A percentile compares a stretch with the other conserved stretches of the same genome.
phyloP scores from a whole-genome alignment of 30 jellyfish, hydroid and myxozoan species.

The Aurelia aurita region DNA sequence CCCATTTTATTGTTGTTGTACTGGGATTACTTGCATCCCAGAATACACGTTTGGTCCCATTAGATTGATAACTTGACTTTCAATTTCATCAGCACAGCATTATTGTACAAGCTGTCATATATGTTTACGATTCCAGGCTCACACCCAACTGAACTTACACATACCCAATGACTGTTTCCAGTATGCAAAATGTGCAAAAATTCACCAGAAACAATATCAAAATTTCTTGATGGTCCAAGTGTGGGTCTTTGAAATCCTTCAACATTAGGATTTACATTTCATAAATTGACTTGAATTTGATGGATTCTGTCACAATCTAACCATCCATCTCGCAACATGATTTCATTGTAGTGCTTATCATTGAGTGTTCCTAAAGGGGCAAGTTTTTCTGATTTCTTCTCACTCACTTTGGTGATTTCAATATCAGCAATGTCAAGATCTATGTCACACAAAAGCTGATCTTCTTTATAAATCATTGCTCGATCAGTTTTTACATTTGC shows the following conservation, averaged over 20 bases:
- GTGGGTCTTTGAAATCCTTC: slow-evolving; percentile 49
- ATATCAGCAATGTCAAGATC: slow-evolving; percentile 15
- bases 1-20: no score
- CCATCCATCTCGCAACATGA: slow-evolving; percentile 35
- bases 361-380: slow-evolving; percentile 37
- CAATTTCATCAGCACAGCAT: no score
- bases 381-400: slow-evolving; percentile 38
- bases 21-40: no score
- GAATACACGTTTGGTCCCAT: slow-evolving; percentile 7
- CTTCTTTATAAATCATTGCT: slow-evolving; percentile 26
- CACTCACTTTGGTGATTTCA: slow-evolving; percentile 37
- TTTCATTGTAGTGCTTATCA: slow-evolving; percentile 15
- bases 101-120: slow-evolving; percentile 19
- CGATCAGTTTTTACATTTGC: slow-evolving; percentile 17
- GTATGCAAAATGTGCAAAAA: slow-evolving; percentile 1
- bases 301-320: slow-evolving; percentile 44
- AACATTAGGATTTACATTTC: slow-evolving; percentile 30
- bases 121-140: slow-evolving; percentile 20
- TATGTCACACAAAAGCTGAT: slow-evolving; percentile 2
- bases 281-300: slow-evolving; percentile 9
- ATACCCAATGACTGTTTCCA: slow-evolving; percentile 7
- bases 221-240: slow-evolving; percentile 36
- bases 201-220: slow-evolving; percentile 50
- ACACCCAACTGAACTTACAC: slow-evolving; percentile 31
- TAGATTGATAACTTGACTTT: neutral